Percentiles rank a stretch among this genome's conserved stretches.
phyloP scores from a whole-genome alignment of 2,113 vertebrate species.

The Oxyura jamaicensis region DNA sequence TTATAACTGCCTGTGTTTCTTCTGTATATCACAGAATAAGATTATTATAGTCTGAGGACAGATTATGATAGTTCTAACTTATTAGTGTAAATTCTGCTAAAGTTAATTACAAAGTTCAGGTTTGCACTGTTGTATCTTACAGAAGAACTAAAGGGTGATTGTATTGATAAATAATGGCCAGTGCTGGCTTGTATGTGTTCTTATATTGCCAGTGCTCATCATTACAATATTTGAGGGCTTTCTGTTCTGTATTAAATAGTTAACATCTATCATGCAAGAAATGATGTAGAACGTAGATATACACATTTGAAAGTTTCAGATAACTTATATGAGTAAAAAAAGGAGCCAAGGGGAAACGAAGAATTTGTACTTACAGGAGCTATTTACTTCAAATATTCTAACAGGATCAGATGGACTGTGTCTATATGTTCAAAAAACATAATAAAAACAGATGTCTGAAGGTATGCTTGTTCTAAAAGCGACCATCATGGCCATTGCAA shows the following conservation, averaged over 20 bases:
- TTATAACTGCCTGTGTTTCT: background rate
- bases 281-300: background rate
- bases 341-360: background rate
- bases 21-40: background rate
- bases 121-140: background rate
- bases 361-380: background rate
- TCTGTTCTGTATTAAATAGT: background rate
- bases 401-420: background rate
- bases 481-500: background rate
- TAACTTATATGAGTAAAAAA: background rate
- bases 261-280: background rate
- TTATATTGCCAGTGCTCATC: accelerated
- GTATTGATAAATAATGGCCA: background rate
- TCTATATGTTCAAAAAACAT: background rate
- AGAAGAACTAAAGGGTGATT: background rate
- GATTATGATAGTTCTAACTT: background rate
- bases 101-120: background rate
- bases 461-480: background rate
- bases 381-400: background rate
- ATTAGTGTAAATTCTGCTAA: background rate
- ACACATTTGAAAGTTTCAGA: background rate
- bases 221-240: background rate
- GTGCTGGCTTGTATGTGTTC: background rate
- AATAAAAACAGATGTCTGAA: background rate
- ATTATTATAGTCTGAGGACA: background rate